Evolutionary conservation across 2,797 vertebrate genomes (phyloP).

Genomic region (Simalia tracyae): DNA sequence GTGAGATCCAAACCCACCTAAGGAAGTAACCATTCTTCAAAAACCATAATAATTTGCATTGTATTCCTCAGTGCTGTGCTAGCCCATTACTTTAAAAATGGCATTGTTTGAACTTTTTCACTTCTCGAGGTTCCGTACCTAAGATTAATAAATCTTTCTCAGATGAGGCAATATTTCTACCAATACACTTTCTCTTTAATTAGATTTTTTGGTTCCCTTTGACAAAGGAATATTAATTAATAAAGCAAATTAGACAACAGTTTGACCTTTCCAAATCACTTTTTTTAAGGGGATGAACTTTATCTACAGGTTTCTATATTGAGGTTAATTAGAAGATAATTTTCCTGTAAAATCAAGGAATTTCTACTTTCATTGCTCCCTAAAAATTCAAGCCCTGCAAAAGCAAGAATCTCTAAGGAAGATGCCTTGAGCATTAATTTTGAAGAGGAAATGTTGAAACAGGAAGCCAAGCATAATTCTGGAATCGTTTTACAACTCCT

Average conservation of each 20-base stretch:
- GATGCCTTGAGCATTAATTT: neutral
- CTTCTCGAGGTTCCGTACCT: neutral
- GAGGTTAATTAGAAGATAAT: neutral
- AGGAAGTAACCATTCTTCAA: neutral
- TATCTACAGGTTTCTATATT: neutral
- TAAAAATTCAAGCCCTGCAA: neutral
- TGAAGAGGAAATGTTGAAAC: conserved; percentile 2
- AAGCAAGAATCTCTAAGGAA: neutral
- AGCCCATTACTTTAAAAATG: neutral
- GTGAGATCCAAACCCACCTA: neutral
- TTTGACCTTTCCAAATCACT: neutral
- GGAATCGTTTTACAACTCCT: conserved; percentile 20
- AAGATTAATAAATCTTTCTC: neutral
- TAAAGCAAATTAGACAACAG: neutral
- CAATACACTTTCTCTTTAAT: neutral
- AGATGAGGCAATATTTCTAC: neutral
- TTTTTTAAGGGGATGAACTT: neutral
- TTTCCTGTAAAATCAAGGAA: neutral
- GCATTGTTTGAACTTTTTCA: neutral
- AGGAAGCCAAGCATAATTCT: neutral
- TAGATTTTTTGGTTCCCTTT: neutral
- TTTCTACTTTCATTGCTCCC: neutral
- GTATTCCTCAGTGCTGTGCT: neutral
- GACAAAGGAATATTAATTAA: neutral
- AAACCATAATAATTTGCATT: neutral